Evolutionary conservation across 2,888 invertebrate genomes (phyloP).

Genomic region (Mesochorus sp.): DNA sequence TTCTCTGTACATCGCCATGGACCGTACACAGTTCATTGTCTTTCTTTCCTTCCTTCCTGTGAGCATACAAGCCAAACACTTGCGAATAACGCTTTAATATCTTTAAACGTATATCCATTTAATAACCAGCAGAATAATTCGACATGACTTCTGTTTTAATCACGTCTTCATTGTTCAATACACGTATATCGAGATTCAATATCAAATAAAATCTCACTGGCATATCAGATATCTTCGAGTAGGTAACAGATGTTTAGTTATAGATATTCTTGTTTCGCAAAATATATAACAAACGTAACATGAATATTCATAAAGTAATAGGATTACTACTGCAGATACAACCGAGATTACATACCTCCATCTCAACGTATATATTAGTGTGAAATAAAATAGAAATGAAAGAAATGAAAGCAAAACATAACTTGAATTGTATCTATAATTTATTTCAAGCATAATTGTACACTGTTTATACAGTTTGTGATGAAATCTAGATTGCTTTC

Average conservation of each 20-base stretch:
- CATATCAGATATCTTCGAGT: constrained; percentile 52
- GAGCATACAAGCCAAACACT: constrained; percentile 11
- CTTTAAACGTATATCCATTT: constrained; percentile 10
- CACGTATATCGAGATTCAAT: constrained; percentile 42
- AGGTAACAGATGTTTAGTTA: constrained; percentile 16
- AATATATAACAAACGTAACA: constrained; percentile 39
- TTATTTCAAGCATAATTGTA: too few relatives aligned
- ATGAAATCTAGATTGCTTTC: too few relatives aligned
- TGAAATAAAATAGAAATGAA: constrained; percentile 18
- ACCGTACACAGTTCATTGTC: constrained; percentile 52
- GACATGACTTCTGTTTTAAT: neutral
- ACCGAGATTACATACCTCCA: constrained; percentile 48
- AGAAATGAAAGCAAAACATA: constrained; percentile 7
- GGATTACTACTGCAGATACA: constrained; percentile 63
- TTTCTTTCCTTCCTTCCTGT: constrained; percentile 43
- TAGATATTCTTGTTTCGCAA: constrained; percentile 39
- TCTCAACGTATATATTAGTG: constrained; percentile 53
- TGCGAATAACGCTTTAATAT: constrained; percentile 22
- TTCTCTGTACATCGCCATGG: constrained; percentile 47
- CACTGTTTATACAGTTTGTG: too few relatives aligned
- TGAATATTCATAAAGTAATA: constrained; percentile 67
- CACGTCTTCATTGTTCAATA: constrained; percentile 33
- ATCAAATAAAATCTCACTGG: constrained; percentile 49
- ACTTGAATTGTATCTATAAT: constrained; percentile 31
- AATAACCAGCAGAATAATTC: neutral